A percentile compares a stretch with the other conserved stretches of the same genome.
phyloP scores from a whole-genome alignment of 2,113 vertebrate species.

The Recurvirostra avosetta region DNA sequence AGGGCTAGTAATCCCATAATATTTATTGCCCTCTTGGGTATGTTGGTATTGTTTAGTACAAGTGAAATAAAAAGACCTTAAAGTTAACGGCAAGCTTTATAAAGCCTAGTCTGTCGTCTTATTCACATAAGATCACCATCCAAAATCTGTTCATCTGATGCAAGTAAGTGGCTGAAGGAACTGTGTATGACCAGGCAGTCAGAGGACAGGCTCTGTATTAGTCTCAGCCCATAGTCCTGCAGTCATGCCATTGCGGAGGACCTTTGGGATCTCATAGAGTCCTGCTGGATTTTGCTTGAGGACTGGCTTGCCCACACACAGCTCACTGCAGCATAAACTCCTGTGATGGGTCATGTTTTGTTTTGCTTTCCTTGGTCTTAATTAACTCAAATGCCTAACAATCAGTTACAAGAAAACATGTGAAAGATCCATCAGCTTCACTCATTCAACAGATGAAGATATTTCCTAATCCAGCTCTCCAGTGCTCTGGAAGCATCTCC shows the following conservation, averaged over 20 bases:
- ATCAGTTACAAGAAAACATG: background rate
- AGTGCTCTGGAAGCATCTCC: background rate
- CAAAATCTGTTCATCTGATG: background rate
- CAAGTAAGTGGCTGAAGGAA: background rate
- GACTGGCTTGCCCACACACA: background rate
- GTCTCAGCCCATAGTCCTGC: background rate
- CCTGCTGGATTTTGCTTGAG: background rate
- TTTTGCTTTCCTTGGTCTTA: background rate
- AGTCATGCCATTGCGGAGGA: background rate
- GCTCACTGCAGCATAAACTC: background rate
- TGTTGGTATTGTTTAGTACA: background rate
- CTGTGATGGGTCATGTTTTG: background rate
- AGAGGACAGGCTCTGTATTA: rapidly evolving
- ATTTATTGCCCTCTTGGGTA: background rate
- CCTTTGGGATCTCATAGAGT: background rate
- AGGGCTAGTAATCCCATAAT: background rate
- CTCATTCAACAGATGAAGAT: background rate
- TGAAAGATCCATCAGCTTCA: background rate
- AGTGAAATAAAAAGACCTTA: background rate
- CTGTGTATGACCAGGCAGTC: background rate
- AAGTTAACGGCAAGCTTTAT: background rate
- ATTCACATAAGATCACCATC: background rate
- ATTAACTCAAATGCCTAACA: background rate
- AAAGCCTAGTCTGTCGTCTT: background rate
- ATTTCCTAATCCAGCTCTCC: background rate